A percentile compares a stretch with the other conserved stretches of the same genome.
Evolutionary conservation across 2,888 invertebrate genomes (phyloP).

Genomic region (Apamea sordens): DNA sequence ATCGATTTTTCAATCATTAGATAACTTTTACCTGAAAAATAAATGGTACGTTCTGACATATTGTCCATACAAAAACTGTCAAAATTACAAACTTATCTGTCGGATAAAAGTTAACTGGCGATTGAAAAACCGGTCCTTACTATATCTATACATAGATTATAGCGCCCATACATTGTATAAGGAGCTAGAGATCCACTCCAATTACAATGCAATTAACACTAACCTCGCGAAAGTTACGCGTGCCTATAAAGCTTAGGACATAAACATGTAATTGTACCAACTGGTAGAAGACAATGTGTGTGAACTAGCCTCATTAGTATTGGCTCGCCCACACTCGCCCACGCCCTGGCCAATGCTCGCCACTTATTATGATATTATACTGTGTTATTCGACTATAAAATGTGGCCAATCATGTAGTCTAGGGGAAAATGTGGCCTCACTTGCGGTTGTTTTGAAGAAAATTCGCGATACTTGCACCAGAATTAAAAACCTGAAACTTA

Average conservation of each 20-base stretch:
- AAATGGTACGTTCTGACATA: too few relatives aligned
- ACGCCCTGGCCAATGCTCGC: conserved; percentile 65
- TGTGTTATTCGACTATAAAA: conserved; percentile 55
- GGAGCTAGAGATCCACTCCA: conserved; percentile 4
- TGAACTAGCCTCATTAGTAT: conserved; percentile 78
- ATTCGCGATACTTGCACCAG: not conserved
- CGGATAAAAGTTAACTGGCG: too few relatives aligned
- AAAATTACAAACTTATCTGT: too few relatives aligned
- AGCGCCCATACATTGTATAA: not conserved
- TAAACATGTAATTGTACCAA: conserved; percentile 60
- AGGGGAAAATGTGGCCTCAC: not conserved
- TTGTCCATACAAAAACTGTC: too few relatives aligned
- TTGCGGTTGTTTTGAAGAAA: not conserved
- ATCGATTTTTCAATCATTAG: too few relatives aligned
- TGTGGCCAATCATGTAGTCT: conserved; percentile 47
- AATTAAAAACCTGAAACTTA: not conserved
- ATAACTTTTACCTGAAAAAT: too few relatives aligned
- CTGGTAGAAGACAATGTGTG: conserved; percentile 71
- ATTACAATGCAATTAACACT: conserved; percentile 41
- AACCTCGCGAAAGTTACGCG: conserved; percentile 41
- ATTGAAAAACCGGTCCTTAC: not conserved
- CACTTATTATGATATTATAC: conserved; percentile 67
- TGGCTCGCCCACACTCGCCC: conserved; percentile 73
- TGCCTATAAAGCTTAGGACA: conserved; percentile 54
- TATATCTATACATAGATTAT: not conserved